These are phyloP conservation scores for Bombus confusus DNA, from an alignment of 1,140 invertebrate species.

Conservation along the genomic window DNA sequence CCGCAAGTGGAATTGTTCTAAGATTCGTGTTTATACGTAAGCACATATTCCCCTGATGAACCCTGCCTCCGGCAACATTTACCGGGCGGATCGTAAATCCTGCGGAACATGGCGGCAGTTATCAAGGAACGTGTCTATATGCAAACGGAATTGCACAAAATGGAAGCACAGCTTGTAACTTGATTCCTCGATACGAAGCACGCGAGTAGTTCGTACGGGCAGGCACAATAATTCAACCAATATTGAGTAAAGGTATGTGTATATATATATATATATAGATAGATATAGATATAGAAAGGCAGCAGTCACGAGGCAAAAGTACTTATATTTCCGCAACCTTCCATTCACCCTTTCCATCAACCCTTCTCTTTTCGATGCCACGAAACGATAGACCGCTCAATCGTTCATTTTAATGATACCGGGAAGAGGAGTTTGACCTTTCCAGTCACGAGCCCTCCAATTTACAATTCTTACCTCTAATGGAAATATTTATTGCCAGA, in stretches of 20 bases:
- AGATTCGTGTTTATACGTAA: constrained; percentile 37
- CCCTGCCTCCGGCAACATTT: constrained; percentile 46
- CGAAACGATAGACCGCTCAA: constrained; percentile 35
- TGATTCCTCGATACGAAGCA: constrained; percentile 63
- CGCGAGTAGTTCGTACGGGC: constrained; percentile 60
- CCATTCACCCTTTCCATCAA: not conserved
- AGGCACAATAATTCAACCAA: constrained; percentile 62
- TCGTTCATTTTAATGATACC: constrained; percentile 43
- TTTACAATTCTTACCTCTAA: constrained; percentile 30
- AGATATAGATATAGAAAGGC: not conserved
- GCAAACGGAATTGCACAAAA: constrained; percentile 66
- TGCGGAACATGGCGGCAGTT: constrained; percentile 55
- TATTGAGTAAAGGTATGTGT: constrained; percentile 28
- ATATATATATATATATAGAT: not conserved
- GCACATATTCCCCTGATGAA: constrained; percentile 46
- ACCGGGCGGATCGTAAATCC: constrained; percentile 59
- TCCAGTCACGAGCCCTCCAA: constrained; percentile 22
- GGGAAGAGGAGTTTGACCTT: constrained; percentile 9
- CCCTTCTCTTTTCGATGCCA: constrained; percentile 8
- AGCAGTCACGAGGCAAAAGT: not conserved
- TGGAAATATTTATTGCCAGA: constrained; percentile 20
- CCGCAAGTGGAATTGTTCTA: constrained; percentile 28
- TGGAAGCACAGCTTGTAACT: constrained; percentile 67
- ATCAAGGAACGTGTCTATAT: constrained; percentile 67
- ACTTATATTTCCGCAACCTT: constrained; percentile 14